A percentile compares a stretch with the other conserved stretches of the same genome.
phyloP scores from a whole-genome alignment of 2,797 vertebrate species.

The Sebastes variabilis region DNA sequence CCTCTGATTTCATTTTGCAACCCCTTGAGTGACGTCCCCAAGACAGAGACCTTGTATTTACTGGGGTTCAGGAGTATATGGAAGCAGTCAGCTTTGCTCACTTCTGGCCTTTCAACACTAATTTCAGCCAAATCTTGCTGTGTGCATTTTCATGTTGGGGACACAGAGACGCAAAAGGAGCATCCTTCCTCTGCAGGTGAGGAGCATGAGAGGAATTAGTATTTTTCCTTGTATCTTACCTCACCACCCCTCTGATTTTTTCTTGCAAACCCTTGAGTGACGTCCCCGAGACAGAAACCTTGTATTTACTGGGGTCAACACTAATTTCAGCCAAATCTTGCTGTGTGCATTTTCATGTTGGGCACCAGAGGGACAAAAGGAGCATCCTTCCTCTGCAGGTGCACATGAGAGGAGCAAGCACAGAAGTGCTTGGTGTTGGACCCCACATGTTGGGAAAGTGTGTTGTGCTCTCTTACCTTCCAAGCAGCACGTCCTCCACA shows the following conservation, averaged over 20 bases:
- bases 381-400: background rate
- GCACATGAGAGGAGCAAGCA: background rate
- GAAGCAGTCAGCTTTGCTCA: background rate
- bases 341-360: background rate
- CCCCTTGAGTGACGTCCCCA: no score
- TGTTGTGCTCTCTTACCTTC: constrained; percentile 86
- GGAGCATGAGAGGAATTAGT: background rate
- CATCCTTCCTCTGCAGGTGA: background rate
- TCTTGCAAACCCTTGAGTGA: no score
- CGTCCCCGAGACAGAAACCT: background rate
- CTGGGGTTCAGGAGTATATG: background rate
- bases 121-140: background rate
- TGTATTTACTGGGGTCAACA: background rate
- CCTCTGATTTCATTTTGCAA: no score
- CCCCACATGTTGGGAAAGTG: background rate
- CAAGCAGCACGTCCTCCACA: constrained; percentile 99
- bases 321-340: no score
- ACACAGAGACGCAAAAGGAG: background rate
- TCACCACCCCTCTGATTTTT: no score
- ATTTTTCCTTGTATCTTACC: background rate
- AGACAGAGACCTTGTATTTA: background rate
- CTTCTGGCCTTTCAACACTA: background rate
- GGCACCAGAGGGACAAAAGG: background rate
- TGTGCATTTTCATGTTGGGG: background rate
- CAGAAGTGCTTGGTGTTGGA: background rate